phyloP scores from a whole-genome alignment of 2,113 vertebrate genomes.

The Oryzias javanicus region DNA sequence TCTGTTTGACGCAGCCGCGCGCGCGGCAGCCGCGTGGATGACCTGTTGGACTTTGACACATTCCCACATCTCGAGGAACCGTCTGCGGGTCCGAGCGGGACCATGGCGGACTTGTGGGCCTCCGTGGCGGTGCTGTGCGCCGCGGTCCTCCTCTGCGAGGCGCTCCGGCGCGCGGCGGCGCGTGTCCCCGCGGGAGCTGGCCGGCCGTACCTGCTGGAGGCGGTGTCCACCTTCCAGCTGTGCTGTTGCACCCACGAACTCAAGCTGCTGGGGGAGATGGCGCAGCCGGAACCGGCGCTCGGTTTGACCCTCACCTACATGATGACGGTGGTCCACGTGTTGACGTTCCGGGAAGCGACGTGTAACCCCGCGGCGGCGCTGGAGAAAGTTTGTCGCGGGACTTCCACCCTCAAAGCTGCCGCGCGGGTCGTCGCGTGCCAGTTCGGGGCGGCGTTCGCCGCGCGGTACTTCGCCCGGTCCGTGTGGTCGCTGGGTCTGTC shows the following conservation, averaged over 20 bases:
- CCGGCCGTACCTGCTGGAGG: constrained; percentile 66
- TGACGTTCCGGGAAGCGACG: constrained; percentile 71
- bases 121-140: constrained; percentile 39
- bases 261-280: constrained; percentile 68
- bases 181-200: constrained; percentile 5
- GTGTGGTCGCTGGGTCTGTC: constrained; percentile 80
- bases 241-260: constrained; percentile 84
- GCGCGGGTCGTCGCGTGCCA: constrained; percentile 65
- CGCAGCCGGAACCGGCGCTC: constrained; percentile 47
- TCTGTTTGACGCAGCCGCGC: too few species aligned
- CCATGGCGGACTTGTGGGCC: constrained; percentile 51
- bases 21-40: too few species aligned
- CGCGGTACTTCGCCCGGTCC: constrained; percentile 58
- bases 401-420: constrained; percentile 13
- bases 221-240: constrained; percentile 83
- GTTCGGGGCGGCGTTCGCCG: constrained; percentile 71
- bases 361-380: constrained; percentile 78
- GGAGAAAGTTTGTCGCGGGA: constrained; percentile 68
- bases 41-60: neutral
- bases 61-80: too few species aligned
- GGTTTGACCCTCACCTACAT: constrained; percentile 76
- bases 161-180: constrained; percentile 24
- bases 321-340: constrained; percentile 78
- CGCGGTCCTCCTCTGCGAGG: constrained; percentile 62
- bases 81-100: neutral